Base-by-base conservation (phyloP, 2,888 invertebrate genomes). In the Gandaritis pyraliata region DNA sequence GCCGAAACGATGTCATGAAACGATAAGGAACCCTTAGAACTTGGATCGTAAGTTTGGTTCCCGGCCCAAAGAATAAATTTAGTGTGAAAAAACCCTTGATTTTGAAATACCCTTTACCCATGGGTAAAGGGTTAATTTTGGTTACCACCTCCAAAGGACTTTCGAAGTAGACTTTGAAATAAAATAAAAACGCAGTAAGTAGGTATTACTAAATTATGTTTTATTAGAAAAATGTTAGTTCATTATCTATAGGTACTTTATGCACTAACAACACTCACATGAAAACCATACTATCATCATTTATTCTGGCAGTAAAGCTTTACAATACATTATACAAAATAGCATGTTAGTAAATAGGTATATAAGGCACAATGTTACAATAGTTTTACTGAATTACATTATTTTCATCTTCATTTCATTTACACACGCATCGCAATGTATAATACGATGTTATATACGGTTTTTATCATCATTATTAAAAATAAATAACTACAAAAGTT, bases 151-250 rank as follows among this genome's bases (percentile, higher is more conserved):
- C 6, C 23, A 23, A 23, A 23, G 23, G 23, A 2, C 23, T 23
- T 23, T 23, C 23, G 23, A 23, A 23, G 23, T 23, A 23, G 23
- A 23, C 23, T 2, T 23, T 18, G 8, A n/a, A 49, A 53, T 36
- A 43, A 49, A 60, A 45, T 7, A 15, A 49, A 38, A 18, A 13
- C 2, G 8, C 7, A 43, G 10, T n/a, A n/a, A n/a, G n/a, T n/a
- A n/a, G n/a, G n/a, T 16, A 16, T 16, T 41, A 15, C 41, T 41
- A 15, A 47, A 43, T 43, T 43, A 50, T 62, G 46, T 16, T 78
- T 74, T 75, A 76, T 77, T 81, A 77, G 45, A 77, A 80, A 80
- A 71, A 43, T 70, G 76, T 86, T 85, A 85, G 83, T 84, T 73
- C 70, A 81, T 81, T 81, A 80, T n/a, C n/a, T n/a, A n/a, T n/a